Evolutionary conservation across 2,797 vertebrate species (phyloP).

Genomic region (Avahi laniger): DNA sequence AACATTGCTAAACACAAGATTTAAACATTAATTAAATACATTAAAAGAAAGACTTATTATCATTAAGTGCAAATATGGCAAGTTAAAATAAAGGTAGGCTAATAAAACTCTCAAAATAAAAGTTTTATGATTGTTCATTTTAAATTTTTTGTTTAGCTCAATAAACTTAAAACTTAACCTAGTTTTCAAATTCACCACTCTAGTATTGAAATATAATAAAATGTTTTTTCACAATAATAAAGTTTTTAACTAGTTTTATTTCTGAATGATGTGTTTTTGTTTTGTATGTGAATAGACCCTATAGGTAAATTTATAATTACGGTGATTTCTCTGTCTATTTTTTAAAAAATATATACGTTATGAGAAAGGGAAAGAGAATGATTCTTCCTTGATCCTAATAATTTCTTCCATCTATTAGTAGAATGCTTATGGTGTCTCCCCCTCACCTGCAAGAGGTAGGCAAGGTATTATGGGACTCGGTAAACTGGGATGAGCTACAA

Average conservation of each 20-base stretch:
- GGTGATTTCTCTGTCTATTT: not conserved
- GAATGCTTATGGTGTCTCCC: not conserved
- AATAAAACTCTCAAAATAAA: not conserved
- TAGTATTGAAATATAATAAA: not conserved
- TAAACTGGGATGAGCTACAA: not conserved
- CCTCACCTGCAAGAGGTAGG: not conserved
- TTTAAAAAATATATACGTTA: not conserved
- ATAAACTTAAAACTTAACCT: not conserved
- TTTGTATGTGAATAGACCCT: not conserved
- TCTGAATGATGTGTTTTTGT: not conserved
- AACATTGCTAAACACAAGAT: not conserved
- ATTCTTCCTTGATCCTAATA: not conserved
- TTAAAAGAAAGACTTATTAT: not conserved
- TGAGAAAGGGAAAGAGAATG: not conserved
- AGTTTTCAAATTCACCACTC: not conserved
- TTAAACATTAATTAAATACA: constrained; percentile 1
- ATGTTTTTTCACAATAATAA: not conserved
- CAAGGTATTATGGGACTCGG: not conserved
- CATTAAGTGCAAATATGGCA: not conserved
- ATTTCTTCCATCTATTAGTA: not conserved
- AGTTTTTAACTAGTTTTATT: constrained; percentile 20
- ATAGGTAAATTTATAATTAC: not conserved
- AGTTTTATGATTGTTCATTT: not conserved
- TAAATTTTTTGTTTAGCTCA: not conserved
- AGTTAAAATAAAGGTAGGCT: constrained; percentile 21